Base-by-base conservation (phyloP, 2,888 invertebrate genomes). In the Eupithecia exiguata region DNA sequence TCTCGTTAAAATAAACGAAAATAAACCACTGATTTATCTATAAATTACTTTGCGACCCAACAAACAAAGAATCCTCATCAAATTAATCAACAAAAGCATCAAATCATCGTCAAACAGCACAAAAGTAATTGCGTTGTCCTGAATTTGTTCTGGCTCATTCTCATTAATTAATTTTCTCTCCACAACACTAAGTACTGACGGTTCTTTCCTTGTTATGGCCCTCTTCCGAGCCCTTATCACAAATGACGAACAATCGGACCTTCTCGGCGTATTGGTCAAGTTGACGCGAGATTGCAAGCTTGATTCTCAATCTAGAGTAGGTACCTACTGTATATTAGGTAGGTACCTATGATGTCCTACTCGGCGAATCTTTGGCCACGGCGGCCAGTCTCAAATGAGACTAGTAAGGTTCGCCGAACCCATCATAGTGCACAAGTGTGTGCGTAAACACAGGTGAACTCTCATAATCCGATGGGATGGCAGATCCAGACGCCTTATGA, bases 151-250 rank as follows among this genome's bases (percentile, higher is more conserved):
- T 49, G 49, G 21, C 58, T 68, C 61, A 43, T 68, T 68, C 74
- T 58, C 68, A 71, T 68, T 74, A 71, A 71, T 61, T 46, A 62
- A 70, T 70, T 71, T 74, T 36, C 35, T 61, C 46, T n/a, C 30
- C 38, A 43, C 40, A 38, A 40, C 12, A 30, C 58, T 53, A 53
- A 53, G 61, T 61, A 40, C 69, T 14, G 30, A 21, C 73, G 58
- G 36, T 43, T 71, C 65, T 74, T 71, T 66, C 71, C 74, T 65
- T 69, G 62, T 70, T 74, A 74, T 53, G n/a, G 49, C 38, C 36
- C 68, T 68, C 66, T 74, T 65, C 25, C 21, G 66, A 21, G 62
- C 10, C 18, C 62, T 66, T 66, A 21, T 40, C 25, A 66, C 21
- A 66, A 66, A 66, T 66, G 66, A 66, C 66, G 21, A 40, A 66